phyloP scores from a whole-genome alignment of 2,888 invertebrate species.

The Arrhopalites spinosus region DNA sequence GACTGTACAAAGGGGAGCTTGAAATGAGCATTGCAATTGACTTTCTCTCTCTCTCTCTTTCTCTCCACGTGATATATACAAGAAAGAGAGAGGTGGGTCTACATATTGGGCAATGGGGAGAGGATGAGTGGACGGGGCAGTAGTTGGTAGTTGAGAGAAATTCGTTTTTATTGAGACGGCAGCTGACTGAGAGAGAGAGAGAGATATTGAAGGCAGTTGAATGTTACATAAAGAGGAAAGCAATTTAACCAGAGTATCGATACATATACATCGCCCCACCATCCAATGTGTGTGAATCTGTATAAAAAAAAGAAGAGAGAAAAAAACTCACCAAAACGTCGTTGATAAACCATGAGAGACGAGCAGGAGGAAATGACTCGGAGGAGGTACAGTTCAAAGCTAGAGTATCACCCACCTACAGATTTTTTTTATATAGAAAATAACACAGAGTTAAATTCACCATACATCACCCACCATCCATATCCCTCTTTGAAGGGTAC shows the following conservation, averaged over 20 bases:
- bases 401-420: conserved; percentile 41
- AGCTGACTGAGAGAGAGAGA: too few relatives aligned
- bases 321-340: conserved; percentile 48
- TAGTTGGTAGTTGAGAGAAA: conserved; percentile 15
- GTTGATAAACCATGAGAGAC: conserved; percentile 55
- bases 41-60: background rate
- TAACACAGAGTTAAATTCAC: too few relatives aligned
- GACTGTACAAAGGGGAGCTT: background rate
- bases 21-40: conserved; percentile 8
- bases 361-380: conserved; percentile 53
- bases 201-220: conserved; percentile 10
- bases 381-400: conserved; percentile 53
- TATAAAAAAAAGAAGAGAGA: too few relatives aligned
- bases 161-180: conserved; percentile 26
- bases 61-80: background rate
- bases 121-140: conserved; percentile 13
- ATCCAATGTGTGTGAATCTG: too few relatives aligned
- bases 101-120: background rate
- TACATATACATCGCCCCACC: too few relatives aligned
- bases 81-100: background rate
- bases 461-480: too few relatives aligned
- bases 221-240: conserved; percentile 39
- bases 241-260: conserved; percentile 30
- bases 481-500: too few relatives aligned
- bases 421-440: too few relatives aligned